Conservation (phyloP, 2,113 vertebrate species). For the Ailuropoda melanoleuca region DNA sequence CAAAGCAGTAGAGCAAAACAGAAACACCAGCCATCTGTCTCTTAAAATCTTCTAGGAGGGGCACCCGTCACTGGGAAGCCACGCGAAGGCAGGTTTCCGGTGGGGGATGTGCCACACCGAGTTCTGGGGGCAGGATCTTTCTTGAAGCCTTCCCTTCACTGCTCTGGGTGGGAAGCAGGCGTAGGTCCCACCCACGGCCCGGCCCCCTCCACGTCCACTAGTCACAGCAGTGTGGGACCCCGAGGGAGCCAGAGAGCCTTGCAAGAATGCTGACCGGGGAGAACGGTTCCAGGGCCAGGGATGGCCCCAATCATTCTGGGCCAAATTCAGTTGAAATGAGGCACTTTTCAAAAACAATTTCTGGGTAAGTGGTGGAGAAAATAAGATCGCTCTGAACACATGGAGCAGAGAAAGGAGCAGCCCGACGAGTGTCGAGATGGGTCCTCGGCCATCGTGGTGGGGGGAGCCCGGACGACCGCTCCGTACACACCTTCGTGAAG, state of each 20-base stretch:
- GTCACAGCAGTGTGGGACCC: neutral
- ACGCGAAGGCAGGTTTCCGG: neutral
- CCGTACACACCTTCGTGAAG: neutral
- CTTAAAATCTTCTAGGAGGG: neutral
- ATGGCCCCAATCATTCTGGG: neutral
- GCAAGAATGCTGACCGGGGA: neutral
- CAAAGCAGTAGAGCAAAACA: neutral
- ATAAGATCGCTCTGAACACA: constrained; percentile 46
- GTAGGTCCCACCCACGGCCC: neutral
- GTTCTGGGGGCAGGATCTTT: neutral
- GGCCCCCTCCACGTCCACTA: fast-evolving
- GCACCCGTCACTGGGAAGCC: neutral
- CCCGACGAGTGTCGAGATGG: neutral
- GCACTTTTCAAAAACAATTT: constrained; percentile 71
- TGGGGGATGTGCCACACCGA: neutral
- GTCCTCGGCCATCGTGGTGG: neutral
- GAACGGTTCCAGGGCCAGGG: neutral
- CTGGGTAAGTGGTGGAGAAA: constrained; percentile 71
- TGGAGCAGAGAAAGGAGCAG: constrained; percentile 59
- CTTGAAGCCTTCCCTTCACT: neutral
- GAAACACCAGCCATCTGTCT: neutral
- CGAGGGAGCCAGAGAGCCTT: neutral
- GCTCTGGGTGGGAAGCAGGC: neutral
- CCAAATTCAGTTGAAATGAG: constrained; percentile 58
- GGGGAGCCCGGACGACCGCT: neutral